These are phyloP conservation scores for Beaufortia kweichowensis DNA, from an alignment of 2,113 vertebrate species.

Conservation along the genomic window DNA sequence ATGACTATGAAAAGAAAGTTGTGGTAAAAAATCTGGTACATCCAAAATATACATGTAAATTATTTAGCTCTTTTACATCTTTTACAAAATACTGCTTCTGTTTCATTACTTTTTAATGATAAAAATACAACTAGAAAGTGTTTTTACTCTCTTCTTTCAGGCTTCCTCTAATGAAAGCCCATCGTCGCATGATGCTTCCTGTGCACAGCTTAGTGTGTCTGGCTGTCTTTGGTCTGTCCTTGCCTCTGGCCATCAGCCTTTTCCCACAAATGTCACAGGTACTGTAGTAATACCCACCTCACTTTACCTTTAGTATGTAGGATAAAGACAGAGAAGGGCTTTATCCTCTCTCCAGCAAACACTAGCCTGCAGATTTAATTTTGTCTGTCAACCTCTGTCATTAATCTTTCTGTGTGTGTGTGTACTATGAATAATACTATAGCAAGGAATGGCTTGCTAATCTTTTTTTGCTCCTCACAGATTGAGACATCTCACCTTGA, in stretches of 20 bases:
- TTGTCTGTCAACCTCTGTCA: constrained; percentile 9
- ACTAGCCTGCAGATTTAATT: constrained; percentile 2
- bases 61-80: no score
- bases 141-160: constrained; percentile 65
- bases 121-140: neutral
- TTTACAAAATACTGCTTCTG: no score
- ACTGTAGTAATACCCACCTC: constrained; percentile 40
- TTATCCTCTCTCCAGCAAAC: constrained; percentile 12
- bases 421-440: constrained; percentile 21
- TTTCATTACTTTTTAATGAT: no score
- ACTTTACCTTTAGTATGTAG: neutral
- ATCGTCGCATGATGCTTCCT: constrained; percentile 86
- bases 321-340: neutral
- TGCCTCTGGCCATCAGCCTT: constrained; percentile 97
- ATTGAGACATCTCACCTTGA: constrained; percentile 91
- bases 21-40: no score
- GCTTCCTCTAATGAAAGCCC: constrained; percentile 82
- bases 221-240: constrained; percentile 91
- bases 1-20: no score
- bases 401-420: constrained; percentile 9
- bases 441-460: constrained; percentile 37
- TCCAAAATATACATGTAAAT: no score
- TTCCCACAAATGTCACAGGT: constrained; percentile 99
- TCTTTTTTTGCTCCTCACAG: constrained; percentile 68
- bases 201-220: constrained; percentile 95